These are phyloP conservation scores for Penaeus monodon DNA, from an alignment of 2,888 invertebrate genomes.

Conservation along the genomic window DNA sequence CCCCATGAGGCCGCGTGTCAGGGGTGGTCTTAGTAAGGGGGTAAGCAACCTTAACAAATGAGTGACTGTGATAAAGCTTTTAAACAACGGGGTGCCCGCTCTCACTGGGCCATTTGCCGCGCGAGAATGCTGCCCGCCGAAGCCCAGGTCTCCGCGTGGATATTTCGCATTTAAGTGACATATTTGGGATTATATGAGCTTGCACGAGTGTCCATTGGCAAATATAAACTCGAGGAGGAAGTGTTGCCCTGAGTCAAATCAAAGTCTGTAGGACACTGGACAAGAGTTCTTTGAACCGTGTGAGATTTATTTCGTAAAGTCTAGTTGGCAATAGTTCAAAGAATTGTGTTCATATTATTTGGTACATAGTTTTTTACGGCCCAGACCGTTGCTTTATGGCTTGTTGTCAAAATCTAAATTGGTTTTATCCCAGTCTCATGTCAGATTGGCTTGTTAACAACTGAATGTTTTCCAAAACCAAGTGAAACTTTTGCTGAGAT, in stretches of 20 bases:
- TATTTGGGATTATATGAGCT: constrained; percentile 36
- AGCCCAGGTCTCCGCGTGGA: constrained; percentile 6
- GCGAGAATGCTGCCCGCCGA: constrained; percentile 24
- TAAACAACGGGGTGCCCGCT: constrained; percentile 36
- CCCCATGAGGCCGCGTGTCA: constrained; percentile 26
- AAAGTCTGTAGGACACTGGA: neutral
- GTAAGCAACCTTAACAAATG: constrained; percentile 47
- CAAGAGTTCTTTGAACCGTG: neutral
- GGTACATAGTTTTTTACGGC: constrained; percentile 14
- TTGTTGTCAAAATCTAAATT: constrained; percentile 40
- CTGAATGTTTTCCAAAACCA: no score
- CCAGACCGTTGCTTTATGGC: constrained; percentile 18
- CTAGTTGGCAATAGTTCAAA: neutral
- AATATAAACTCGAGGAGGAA: constrained; percentile 29
- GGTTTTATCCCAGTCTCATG: constrained; percentile 7
- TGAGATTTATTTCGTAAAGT: neutral
- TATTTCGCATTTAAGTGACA: constrained; percentile 33
- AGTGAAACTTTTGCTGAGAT: no score
- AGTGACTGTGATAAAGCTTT: constrained; percentile 49
- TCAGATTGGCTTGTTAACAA: neutral
- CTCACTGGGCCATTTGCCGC: constrained; percentile 29
- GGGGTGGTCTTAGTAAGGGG: constrained; percentile 31
- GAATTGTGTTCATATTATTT: constrained; percentile 28
- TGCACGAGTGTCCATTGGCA: constrained; percentile 33
- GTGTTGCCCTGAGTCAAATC: constrained; percentile 13